Base-by-base conservation (phyloP, 2,113 vertebrate genomes). In the Synodontis membranacea region DNA sequence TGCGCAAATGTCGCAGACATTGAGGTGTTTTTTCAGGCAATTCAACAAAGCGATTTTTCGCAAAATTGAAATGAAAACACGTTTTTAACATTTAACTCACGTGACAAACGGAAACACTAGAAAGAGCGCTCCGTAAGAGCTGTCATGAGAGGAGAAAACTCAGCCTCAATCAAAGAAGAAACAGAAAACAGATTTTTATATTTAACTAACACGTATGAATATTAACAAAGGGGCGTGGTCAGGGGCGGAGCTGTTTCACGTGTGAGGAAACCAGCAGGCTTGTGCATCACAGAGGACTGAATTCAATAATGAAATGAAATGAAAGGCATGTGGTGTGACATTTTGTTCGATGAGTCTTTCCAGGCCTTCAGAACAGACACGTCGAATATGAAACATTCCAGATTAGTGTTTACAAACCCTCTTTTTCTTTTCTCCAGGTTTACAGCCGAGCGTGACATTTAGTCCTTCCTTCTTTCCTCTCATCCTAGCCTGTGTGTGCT, bases 321-420 rank as follows among this genome's bases (percentile, higher is more conserved):
- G 5, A 66, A n/a, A 48, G 28, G n/a, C 17, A 37, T 14, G 15
- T 34, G 46, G 10, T 80, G 78, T 58, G 34, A 14, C 12, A 25
- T 58, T 80, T 12, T 15, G 15, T 21, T 39, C 4, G 82, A 37
- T 54, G 14, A 19, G 78, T 79, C 52, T 60, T 8, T 46, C 86
- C 62, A 80, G 75, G 66, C 66, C 44, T 86, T 84, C 21, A 62
- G 31, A 79, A 80, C 37, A 52, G 72, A 86, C 88, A 46, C 25
- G 17, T 83, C 17, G 11, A 39, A 10, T 0, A 42, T 46, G 42
- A 9, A 81, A 88, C 83, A 85, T 84, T 87, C 86, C 86, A 70
- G 83, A 46, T 44, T 23, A 76, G 44, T 34, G 84, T 90, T 91
- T 89, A 89, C 87, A 89, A 76, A 21, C 15, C 17, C 80, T 31